Percentiles rank a stretch among this genome's conserved stretches.
Evolutionary conservation across 2,888 invertebrate genomes (phyloP).

Genomic region (Caenorhabditis plicata): DNA sequence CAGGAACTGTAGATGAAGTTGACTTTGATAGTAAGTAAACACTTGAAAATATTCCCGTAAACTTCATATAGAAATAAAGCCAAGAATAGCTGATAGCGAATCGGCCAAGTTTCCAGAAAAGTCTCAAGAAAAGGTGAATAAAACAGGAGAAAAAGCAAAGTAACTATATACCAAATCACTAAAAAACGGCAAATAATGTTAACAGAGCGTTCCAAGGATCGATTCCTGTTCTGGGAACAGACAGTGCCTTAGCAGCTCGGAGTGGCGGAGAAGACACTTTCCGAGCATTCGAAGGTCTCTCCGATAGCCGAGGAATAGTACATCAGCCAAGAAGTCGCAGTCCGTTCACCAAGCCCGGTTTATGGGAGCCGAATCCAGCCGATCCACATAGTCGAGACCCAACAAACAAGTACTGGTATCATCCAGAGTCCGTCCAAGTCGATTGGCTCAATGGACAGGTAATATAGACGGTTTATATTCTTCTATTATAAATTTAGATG

Average conservation of each 20-base stretch:
- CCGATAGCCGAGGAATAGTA: slow-evolving; percentile 40
- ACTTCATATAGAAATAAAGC: not conserved
- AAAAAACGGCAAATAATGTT: not conserved
- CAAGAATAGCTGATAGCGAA: not conserved
- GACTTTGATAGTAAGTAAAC: slow-evolving; percentile 8
- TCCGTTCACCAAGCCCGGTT: slow-evolving; percentile 52
- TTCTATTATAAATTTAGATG: slow-evolving; percentile 10
- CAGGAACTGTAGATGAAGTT: slow-evolving; percentile 2
- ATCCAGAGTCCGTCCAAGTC: slow-evolving; percentile 47
- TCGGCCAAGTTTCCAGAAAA: not conserved
- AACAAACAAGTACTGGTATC: slow-evolving; percentile 55
- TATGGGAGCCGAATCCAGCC: slow-evolving; percentile 56
- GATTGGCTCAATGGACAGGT: slow-evolving; percentile 61
- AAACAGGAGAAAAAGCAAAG: not conserved
- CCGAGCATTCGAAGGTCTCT: slow-evolving; percentile 38
- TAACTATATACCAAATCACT: not conserved
- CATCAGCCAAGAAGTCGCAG: slow-evolving; percentile 43
- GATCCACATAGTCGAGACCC: slow-evolving; percentile 54
- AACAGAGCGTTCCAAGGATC: slow-evolving; percentile 2
- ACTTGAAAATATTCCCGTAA: not conserved
- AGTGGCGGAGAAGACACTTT: slow-evolving; percentile 31
- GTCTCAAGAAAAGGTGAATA: not conserved
- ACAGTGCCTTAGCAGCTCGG: slow-evolving; percentile 32
- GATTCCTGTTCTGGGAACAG: slow-evolving; percentile 46
- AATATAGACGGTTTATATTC: not conserved